phyloP scores from a whole-genome alignment of 2,888 invertebrate genomes.

The Erebia aethiops region DNA sequence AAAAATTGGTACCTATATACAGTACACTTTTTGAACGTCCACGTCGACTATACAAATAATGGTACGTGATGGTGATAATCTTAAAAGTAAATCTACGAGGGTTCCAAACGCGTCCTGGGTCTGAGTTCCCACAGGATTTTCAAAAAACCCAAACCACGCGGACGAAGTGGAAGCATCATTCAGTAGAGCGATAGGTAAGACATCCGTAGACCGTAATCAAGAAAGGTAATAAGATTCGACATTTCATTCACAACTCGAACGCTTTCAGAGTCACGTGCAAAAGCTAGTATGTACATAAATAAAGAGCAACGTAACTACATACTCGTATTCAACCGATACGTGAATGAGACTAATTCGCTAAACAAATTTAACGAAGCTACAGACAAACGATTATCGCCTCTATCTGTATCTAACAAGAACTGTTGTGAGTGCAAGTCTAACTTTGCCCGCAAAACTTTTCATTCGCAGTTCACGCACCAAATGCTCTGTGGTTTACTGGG shows the following conservation, averaged over 20 bases:
- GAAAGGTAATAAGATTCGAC: not conserved
- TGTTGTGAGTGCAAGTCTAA: slow-evolving; percentile 32
- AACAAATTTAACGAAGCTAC: slow-evolving; percentile 28
- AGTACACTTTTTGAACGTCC: too few species aligned
- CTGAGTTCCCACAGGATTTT: too few species aligned
- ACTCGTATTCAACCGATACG: slow-evolving; percentile 22
- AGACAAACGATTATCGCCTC: slow-evolving; percentile 41
- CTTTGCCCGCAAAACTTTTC: slow-evolving; percentile 49
- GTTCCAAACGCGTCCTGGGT: too few species aligned
- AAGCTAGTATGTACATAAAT: slow-evolving; percentile 18
- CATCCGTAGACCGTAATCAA: not conserved
- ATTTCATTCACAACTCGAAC: slow-evolving; percentile 1
- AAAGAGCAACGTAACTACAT: slow-evolving; percentile 25
- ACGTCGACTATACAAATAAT: too few species aligned
- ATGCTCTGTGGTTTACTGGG: slow-evolving; percentile 67
- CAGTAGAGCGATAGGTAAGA: not conserved
- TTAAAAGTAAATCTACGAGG: too few species aligned
- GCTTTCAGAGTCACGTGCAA: slow-evolving; percentile 5
- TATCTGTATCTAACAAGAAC: slow-evolving; percentile 43
- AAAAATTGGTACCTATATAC: too few species aligned
- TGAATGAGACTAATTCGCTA: slow-evolving; percentile 50
- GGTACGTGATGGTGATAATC: too few species aligned
- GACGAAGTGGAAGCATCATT: too few species aligned
- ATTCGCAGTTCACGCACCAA: slow-evolving; percentile 73
- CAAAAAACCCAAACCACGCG: too few species aligned